phyloP scores from a whole-genome alignment of 1,140 invertebrate genomes.

The Patella vulgata region DNA sequence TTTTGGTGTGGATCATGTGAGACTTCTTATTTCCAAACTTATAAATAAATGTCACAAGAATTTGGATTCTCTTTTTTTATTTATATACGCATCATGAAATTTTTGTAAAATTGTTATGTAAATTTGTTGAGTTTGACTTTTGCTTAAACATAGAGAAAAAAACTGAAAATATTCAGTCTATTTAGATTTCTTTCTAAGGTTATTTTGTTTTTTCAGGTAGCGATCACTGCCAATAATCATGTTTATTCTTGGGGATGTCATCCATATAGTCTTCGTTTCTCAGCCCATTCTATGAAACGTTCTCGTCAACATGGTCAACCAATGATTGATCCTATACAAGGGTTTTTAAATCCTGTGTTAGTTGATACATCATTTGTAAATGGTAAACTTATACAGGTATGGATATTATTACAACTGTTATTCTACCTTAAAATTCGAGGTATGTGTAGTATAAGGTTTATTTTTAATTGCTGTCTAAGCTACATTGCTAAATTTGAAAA shows the following conservation, averaged over 20 bases:
- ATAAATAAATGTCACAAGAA: too few species aligned
- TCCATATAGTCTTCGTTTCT: slow-evolving; percentile 78
- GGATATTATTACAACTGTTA: neutral
- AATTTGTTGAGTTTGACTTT: too few species aligned
- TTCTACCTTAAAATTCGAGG: neutral
- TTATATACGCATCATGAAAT: too few species aligned
- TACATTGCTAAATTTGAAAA: too few species aligned
- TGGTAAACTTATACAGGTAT: slow-evolving; percentile 56
- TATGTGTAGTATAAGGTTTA: slow-evolving; percentile 15
- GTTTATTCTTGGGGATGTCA: slow-evolving; percentile 83
- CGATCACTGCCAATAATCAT: slow-evolving; percentile 74
- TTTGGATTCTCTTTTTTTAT: too few species aligned
- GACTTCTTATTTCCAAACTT: too few species aligned
- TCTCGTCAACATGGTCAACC: slow-evolving; percentile 58
- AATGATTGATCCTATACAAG: slow-evolving; percentile 37
- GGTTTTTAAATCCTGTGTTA: slow-evolving; percentile 40
- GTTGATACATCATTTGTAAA: slow-evolving; percentile 53
- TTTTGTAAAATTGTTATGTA: too few species aligned
- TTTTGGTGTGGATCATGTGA: too few species aligned
- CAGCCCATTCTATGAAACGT: slow-evolving; percentile 75
- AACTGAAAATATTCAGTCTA: too few species aligned
- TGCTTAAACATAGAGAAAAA: too few species aligned
- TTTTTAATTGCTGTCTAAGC: too few species aligned
- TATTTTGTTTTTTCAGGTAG: slow-evolving; percentile 77
- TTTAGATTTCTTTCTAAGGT: too few species aligned